A percentile compares a stretch with the other conserved stretches of the same genome.
Conservation (phyloP, 2,797 vertebrate species). For the Rhinogobio ventralis region DNA sequence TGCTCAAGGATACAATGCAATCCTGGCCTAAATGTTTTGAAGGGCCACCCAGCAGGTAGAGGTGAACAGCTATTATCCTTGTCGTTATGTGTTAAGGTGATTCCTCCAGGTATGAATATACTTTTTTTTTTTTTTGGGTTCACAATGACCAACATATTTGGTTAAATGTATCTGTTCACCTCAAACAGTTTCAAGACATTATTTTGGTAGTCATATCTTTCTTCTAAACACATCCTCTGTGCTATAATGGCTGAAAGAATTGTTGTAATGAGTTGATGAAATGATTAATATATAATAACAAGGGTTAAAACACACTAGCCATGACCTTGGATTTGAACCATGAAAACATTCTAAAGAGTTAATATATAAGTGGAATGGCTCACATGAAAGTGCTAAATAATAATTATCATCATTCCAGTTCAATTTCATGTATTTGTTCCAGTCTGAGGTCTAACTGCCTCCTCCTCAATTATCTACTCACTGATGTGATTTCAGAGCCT, state of each 20-base stretch:
- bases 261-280: neutral
- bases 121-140: no score
- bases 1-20: constrained; percentile 25
- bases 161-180: neutral
- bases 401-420: constrained; percentile 18
- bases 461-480: neutral
- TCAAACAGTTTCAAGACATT: neutral
- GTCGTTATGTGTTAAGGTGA: neutral
- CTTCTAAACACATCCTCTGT: neutral
- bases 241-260: neutral
- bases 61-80: neutral
- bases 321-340: neutral
- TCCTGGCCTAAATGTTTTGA: neutral
- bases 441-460: constrained; percentile 9
- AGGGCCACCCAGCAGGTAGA: neutral
- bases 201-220: neutral
- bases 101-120: neutral
- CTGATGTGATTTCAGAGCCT: constrained; percentile 17
- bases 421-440: constrained; percentile 4
- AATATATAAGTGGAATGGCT: neutral
- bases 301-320: neutral
- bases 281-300: constrained; percentile 1
- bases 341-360: neutral
- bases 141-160: neutral
- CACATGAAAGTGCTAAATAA: constrained; percentile 8